Base-by-base conservation (phyloP, 2,113 vertebrate species). In the Lepisosteus oculatus region DNA sequence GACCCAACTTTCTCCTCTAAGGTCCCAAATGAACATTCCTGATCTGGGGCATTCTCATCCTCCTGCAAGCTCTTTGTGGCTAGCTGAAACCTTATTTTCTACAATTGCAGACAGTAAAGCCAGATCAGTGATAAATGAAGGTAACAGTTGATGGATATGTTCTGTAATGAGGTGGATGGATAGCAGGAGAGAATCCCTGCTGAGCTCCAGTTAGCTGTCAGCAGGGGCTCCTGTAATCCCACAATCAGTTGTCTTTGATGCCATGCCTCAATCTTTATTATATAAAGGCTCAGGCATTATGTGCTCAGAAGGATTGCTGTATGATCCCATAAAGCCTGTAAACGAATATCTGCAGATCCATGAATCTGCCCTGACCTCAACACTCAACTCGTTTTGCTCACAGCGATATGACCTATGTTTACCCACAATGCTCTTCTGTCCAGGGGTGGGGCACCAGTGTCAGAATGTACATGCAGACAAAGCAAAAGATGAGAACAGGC, bases 261-360 rank as follows among this genome's bases (percentile, higher is more conserved):
- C 61, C 72, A 67, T 51, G 43, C 67, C 67, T 65, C 72, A 73
- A 73, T 68, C 72, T 73, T 73, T 73, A 73, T 73, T 73, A 73
- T 65, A 73, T 73, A 73, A 73, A 67, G 65, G 56, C 65, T 73
- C 43, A 51, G 72, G 72, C 65, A 43, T 73, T 68, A n/a, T 17
- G 65, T 57, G 72, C 44, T 14, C n/a, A 43, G 43, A 8, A 54
- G 65, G 72, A 67, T 68, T 73, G 72, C 6, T 15, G 65, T 47
- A 54, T 67, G 65, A 73, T 73, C 72, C 72, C 56, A 61, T 15
- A 73, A 73, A 73, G 65, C 65, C 72, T 61, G 55, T 47, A 59
- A 72, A 72, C 67, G 64, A 67, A 72, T 72, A 72, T 72, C 42
- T 43, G 42, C 15, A 41, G 64, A 67, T 64, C 43, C 13, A 3